These are phyloP conservation scores for Nestor notabilis DNA, from an alignment of 2,113 vertebrate species.

Conservation along the genomic window DNA sequence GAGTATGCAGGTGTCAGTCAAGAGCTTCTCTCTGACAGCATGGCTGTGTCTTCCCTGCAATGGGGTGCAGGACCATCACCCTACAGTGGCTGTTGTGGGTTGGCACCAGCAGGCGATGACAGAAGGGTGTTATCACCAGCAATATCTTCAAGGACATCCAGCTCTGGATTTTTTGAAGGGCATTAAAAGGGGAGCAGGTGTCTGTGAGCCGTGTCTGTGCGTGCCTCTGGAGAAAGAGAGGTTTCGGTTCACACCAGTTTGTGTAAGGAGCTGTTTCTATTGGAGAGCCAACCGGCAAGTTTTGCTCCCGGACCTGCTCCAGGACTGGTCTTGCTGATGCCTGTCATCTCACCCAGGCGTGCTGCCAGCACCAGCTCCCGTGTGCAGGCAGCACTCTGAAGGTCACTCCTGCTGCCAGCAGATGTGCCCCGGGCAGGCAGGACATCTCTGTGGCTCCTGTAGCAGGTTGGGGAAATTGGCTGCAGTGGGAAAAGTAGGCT, in stretches of 20 bases:
- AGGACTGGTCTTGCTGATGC: fast-evolving
- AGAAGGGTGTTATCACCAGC: background rate
- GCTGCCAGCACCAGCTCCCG: background rate
- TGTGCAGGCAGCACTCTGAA: background rate
- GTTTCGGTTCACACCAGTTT: background rate
- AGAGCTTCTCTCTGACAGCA: background rate
- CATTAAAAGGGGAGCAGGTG: background rate
- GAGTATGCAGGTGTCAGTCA: background rate
- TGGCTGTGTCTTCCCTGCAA: background rate
- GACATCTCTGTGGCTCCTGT: background rate
- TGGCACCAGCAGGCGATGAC: fast-evolving
- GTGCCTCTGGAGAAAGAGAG: background rate
- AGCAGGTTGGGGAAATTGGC: background rate
- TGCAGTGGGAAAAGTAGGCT: background rate
- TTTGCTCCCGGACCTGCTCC: background rate
- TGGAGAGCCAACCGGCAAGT: background rate
- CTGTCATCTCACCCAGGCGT: background rate
- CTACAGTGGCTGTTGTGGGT: background rate
- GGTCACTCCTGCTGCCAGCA: background rate
- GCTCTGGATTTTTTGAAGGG: background rate
- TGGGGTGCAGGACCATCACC: background rate
- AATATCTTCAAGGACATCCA: background rate
- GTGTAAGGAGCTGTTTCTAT: background rate
- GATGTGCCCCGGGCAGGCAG: background rate
- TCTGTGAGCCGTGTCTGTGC: background rate